Percentiles rank a stretch among this genome's conserved stretches.
These are phyloP conservation scores for Ophion obscuratus DNA, from an alignment of 2,888 invertebrate species.

Conservation along the genomic window DNA sequence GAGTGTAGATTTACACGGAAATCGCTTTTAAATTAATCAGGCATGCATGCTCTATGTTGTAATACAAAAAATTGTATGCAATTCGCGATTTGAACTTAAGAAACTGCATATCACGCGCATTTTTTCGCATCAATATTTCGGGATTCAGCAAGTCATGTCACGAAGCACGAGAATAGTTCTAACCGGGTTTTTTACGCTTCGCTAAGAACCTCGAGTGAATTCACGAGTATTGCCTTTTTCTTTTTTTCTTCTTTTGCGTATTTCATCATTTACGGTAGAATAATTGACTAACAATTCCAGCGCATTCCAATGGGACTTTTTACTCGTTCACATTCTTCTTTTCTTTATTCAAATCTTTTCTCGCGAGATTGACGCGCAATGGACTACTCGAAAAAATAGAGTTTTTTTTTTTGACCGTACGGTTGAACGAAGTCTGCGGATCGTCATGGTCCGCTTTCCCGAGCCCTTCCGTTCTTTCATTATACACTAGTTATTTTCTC, in stretches of 20 bases:
- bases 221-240: conserved; percentile 39
- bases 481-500: conserved; percentile 26
- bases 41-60: too few species aligned
- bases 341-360: conserved; percentile 20
- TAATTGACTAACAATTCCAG: conserved; percentile 55
- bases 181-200: conserved; percentile 64
- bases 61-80: too few species aligned
- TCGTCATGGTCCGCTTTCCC: conserved; percentile 64
- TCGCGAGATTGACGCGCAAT: neutral
- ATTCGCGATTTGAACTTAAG: neutral
- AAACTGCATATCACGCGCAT: neutral
- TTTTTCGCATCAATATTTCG: conserved; percentile 10
- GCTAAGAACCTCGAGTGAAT: conserved; percentile 50
- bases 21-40: too few species aligned
- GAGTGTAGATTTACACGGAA: too few species aligned
- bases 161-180: conserved; percentile 32
- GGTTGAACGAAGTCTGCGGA: conserved; percentile 64
- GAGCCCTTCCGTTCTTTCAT: conserved; percentile 64
- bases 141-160: conserved; percentile 2
- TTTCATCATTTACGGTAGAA: conserved; percentile 59
- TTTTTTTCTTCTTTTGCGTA: conserved; percentile 16
- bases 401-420: conserved; percentile 48
- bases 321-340: conserved; percentile 16
- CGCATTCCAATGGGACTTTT: conserved; percentile 19
- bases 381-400: neutral